Conservation (phyloP, 2,797 vertebrate genomes). For the Nothura maculosa region DNA sequence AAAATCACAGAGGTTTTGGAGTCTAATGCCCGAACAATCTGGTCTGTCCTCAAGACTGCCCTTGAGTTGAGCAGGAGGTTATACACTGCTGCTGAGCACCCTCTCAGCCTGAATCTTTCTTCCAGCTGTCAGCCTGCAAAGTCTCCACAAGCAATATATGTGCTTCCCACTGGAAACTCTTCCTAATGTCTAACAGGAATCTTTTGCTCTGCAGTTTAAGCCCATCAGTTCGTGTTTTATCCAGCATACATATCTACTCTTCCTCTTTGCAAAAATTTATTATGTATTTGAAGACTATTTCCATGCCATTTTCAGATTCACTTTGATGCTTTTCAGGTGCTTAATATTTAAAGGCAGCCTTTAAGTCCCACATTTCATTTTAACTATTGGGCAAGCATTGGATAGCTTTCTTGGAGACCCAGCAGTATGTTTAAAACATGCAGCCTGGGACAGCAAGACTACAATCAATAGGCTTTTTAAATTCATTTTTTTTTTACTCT, state of each 20-base stretch:
- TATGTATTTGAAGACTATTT: neutral
- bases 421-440: neutral
- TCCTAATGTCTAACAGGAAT: neutral
- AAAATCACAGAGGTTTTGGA: neutral
- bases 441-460: neutral
- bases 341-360: neutral
- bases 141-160: neutral
- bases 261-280: neutral
- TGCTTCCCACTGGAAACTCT: neutral
- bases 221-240: rapidly evolving
- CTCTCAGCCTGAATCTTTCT: neutral
- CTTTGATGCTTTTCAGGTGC: neutral
- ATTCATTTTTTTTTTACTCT: neutral
- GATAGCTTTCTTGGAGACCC: neutral
- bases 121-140: neutral
- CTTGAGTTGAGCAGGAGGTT: neutral
- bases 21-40: neutral
- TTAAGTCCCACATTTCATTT: neutral
- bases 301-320: neutral
- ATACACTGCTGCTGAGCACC: neutral
- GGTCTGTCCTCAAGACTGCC: neutral
- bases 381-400: neutral
- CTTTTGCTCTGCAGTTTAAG: neutral
- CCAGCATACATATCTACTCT: neutral
- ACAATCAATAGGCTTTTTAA: neutral